These are phyloP conservation scores for Tinea pellionella DNA, from an alignment of 2,888 invertebrate species.

Conservation along the genomic window DNA sequence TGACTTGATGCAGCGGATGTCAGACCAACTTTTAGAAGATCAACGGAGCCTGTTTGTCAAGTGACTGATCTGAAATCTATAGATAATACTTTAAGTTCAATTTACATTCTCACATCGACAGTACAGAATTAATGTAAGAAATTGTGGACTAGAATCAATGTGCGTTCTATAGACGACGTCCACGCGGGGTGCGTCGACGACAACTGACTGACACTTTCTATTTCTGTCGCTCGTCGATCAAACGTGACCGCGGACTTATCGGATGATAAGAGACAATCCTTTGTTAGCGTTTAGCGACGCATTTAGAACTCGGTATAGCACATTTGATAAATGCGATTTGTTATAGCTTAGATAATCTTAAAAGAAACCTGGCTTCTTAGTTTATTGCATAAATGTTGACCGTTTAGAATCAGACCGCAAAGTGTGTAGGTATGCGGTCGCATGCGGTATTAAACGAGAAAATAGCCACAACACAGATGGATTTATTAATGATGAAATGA, in stretches of 20 bases:
- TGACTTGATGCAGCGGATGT: slow-evolving; percentile 8
- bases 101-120: too few relatives aligned
- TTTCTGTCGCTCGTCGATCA: slow-evolving; percentile 39
- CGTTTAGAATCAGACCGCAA: slow-evolving; percentile 31
- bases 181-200: slow-evolving; percentile 2
- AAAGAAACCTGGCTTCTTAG: not conserved
- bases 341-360: not conserved
- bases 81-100: not conserved
- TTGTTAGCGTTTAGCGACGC: not conserved
- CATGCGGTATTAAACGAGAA: not conserved
- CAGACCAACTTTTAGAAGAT: slow-evolving; percentile 9
- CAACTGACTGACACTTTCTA: slow-evolving; percentile 47
- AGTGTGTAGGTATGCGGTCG: slow-evolving; percentile 35
- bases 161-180: not conserved
- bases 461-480: slow-evolving; percentile 5
- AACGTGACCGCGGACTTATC: slow-evolving; percentile 28
- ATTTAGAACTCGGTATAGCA: not conserved
- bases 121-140: too few relatives aligned
- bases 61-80: not conserved
- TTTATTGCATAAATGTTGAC: not conserved
- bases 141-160: not conserved
- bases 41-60: slow-evolving; percentile 9
- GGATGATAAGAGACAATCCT: slow-evolving; percentile 1
- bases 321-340: not conserved
- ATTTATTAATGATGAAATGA: slow-evolving; percentile 8